Percentiles rank a stretch among this genome's conserved stretches.
Conservation (phyloP, 1,140 invertebrate genomes). For the Diorhabda elongata region DNA sequence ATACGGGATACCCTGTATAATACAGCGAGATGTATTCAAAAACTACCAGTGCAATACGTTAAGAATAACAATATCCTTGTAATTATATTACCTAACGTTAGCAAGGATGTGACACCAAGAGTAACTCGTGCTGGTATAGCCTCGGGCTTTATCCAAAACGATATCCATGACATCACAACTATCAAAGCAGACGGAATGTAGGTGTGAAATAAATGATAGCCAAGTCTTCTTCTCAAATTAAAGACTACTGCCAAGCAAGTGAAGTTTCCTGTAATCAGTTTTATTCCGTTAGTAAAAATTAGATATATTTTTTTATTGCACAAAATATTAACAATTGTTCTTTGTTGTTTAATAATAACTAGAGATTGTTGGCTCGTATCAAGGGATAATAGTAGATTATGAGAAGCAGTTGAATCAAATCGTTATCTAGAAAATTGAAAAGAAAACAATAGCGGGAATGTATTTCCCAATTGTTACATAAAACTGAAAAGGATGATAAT, state of each 20-base stretch:
- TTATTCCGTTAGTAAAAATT: neutral
- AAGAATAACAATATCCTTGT: neutral
- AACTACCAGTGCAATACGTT: too few species aligned
- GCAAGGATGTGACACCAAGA: conserved; percentile 75
- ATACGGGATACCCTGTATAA: too few species aligned
- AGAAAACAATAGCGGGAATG: too few species aligned
- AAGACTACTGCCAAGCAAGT: conserved; percentile 84
- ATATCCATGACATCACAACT: conserved; percentile 91
- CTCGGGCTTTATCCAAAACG: conserved; percentile 90
- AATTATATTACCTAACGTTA: conserved; percentile 64
- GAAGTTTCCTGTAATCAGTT: conserved; percentile 67
- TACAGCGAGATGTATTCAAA: too few species aligned
- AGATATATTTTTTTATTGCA: too few species aligned
- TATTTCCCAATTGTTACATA: too few species aligned
- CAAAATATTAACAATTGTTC: too few species aligned
- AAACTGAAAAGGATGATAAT: too few species aligned
- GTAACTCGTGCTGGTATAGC: conserved; percentile 79
- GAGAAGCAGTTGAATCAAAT: neutral
- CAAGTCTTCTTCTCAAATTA: conserved; percentile 73
- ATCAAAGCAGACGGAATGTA: conserved; percentile 87
- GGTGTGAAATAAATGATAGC: conserved; percentile 86
- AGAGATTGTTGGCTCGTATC: too few species aligned
- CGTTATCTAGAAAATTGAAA: too few species aligned
- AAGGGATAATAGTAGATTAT: too few species aligned
- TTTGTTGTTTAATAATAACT: too few species aligned